Evolutionary conservation across 2,888 invertebrate genomes (phyloP), one percentile per base, ranked within the genome.

Genomic region (Diplolepis rosae): DNA sequence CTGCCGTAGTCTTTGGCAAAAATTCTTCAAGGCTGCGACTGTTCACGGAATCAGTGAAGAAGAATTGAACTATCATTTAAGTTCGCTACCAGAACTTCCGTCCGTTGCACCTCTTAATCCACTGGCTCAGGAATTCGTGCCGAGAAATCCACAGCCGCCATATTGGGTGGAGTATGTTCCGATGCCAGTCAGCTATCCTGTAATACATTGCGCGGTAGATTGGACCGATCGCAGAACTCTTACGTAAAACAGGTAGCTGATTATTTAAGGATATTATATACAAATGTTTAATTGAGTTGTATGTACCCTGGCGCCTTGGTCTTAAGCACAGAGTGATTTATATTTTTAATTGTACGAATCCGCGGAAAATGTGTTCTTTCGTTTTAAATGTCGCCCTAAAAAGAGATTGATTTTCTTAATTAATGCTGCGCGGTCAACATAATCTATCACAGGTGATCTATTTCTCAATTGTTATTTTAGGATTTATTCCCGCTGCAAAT

Each of bases 1-100:
- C 73, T 95, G 95, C 88, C 92, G 94, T 76, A 93, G 94, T 89
- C 92, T 95, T 0, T 96, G 96, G 96, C 94, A 95, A 83, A 91
- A 93, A 67, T 95, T 94, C 85, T 91, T 96, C 74, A 92, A 93
- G 0, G 70, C 73, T 4, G 81, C 86, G 0, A 70, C 77, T 56
- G 66, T 87, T n/a, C 71, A 80, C 56, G 82, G 87, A 11, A 81
- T 83, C 52, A 78, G 82, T 56, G 66, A 66, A 6, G 71, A 67
- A 15, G 70, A 80, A 50, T 65, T 82, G 0, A 68, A 68, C 15
- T 42, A 54, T 4, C 73, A 77, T 5, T 39, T 61, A 61, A 61
- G n/a, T 27, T 61, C 61, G 27, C 13, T 61, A 1, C 39, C 74
- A 4, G 5, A 73, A 69, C 28, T 32, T 71, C 32, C 68, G 6